Conservation (phyloP, 2,888 invertebrate genomes). For the Sminthurinus aureus region DNA sequence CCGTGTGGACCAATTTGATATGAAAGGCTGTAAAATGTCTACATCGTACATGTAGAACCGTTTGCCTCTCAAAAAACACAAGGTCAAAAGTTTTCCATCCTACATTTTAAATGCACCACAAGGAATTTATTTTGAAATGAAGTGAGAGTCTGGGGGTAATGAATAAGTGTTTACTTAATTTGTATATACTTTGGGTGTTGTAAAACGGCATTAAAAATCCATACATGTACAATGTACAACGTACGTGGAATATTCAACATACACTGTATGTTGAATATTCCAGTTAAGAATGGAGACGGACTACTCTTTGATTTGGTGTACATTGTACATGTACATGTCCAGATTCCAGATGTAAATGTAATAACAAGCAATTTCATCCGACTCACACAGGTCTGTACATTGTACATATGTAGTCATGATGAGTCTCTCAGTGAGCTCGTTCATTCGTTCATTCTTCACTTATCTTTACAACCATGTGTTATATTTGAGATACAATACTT, state of each 20-base stretch:
- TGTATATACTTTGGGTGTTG: background rate
- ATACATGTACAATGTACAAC: too few relatives aligned
- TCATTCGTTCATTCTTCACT: constrained; percentile 21
- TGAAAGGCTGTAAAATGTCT: background rate
- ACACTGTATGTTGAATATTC: too few relatives aligned
- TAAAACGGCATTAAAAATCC: background rate
- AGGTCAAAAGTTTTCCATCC: too few relatives aligned
- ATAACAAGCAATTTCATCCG: background rate
- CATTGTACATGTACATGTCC: too few relatives aligned
- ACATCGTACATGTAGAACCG: background rate
- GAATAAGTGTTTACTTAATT: constrained; percentile 12
- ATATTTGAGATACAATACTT: background rate
- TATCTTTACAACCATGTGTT: constrained; percentile 26
- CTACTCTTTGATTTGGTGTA: too few relatives aligned
- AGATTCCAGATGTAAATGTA: background rate
- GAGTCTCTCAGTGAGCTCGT: background rate
- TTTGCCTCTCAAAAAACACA: background rate
- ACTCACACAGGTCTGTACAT: constrained; percentile 1
- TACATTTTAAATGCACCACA: too few relatives aligned
- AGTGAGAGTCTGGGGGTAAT: background rate
- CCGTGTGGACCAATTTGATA: background rate
- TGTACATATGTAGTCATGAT: background rate
- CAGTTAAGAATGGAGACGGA: too few relatives aligned
- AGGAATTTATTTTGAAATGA: too few relatives aligned
- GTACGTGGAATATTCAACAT: too few relatives aligned